A percentile compares a stretch with the other conserved stretches of the same genome.
Conservation (phyloP, 2,113 vertebrate species). For the Laterallus jamaicensis region DNA sequence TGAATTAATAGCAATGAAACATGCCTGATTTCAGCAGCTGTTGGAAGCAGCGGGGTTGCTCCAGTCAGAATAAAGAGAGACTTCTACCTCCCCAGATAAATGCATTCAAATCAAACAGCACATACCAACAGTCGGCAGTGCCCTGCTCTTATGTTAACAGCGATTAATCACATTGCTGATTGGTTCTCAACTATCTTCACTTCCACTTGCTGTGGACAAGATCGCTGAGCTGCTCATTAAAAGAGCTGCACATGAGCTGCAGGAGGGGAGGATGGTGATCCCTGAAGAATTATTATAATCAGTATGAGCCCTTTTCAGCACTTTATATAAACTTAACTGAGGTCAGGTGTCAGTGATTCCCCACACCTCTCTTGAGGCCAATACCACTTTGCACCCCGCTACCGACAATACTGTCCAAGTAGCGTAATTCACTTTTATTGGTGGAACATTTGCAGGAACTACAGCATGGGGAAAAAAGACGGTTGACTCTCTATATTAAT, state of each 20-base stretch:
- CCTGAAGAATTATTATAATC: constrained; percentile 32
- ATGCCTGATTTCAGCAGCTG: constrained; percentile 70
- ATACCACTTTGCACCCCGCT: neutral
- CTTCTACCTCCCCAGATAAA: constrained; percentile 11
- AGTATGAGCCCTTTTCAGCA: constrained; percentile 15
- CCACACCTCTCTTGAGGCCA: neutral
- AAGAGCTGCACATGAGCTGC: constrained; percentile 10
- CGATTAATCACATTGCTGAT: constrained; percentile 65
- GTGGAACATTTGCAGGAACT: constrained; percentile 8
- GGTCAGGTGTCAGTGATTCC: constrained; percentile 38
- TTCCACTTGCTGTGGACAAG: neutral
- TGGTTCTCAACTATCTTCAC: constrained; percentile 31
- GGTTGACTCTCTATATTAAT: neutral
- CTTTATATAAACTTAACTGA: constrained; percentile 25
- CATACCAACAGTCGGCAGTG: constrained; percentile 13
- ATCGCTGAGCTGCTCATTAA: constrained; percentile 47
- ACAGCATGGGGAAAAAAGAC: neutral
- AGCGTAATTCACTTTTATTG: constrained; percentile 15
- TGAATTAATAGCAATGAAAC: constrained; percentile 73
- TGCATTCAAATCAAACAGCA: constrained; percentile 43
- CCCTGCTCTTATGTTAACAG: constrained; percentile 51
- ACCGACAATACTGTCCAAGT: neutral
- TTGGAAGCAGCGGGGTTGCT: constrained; percentile 55
- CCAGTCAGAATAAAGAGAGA: constrained; percentile 29
- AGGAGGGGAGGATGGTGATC: neutral